phyloP scores from a whole-genome alignment of 2,113 vertebrate genomes.

The Abramis brama region DNA sequence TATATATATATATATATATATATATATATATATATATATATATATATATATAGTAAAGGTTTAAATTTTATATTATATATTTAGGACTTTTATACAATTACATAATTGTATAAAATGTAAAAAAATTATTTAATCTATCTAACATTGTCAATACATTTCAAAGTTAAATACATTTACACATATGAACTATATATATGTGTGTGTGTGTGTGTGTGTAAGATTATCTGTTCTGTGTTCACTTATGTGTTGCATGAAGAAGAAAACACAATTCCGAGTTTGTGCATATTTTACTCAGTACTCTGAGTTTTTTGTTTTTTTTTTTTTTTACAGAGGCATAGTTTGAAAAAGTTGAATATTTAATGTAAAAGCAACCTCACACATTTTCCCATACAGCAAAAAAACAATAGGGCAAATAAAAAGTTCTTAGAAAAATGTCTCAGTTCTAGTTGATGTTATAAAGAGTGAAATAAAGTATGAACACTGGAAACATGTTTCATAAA shows the following conservation, averaged over 20 bases:
- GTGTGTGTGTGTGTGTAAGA: neutral
- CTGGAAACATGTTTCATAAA: conserved; percentile 64
- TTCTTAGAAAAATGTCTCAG: conserved; percentile 75
- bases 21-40: too few species aligned
- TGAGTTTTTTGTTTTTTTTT: conserved; percentile 62
- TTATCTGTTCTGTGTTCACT: neutral
- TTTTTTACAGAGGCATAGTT: conserved; percentile 77
- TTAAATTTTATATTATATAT: too few species aligned
- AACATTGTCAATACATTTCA: too few species aligned
- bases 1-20: too few species aligned
- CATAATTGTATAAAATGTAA: too few species aligned
- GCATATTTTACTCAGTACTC: conserved; percentile 76
- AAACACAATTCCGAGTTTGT: conserved; percentile 63
- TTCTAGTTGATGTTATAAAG: conserved; percentile 68
- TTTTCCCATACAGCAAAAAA: conserved; percentile 66
- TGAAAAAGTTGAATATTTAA: conserved; percentile 79
- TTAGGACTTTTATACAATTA: too few species aligned
- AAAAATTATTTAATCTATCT: too few species aligned
- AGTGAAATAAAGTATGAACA: conserved; percentile 73
- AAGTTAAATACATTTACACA: too few species aligned
- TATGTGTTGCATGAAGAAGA: conserved; percentile 35
- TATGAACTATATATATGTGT: neutral
- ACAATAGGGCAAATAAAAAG: conserved; percentile 69
- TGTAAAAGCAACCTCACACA: conserved; percentile 74
- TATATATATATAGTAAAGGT: too few species aligned